These are phyloP conservation scores for Pentamera pediparva DNA, from an alignment of 53 echinoderm and acorn worm genomes.

Conservation along the genomic window DNA sequence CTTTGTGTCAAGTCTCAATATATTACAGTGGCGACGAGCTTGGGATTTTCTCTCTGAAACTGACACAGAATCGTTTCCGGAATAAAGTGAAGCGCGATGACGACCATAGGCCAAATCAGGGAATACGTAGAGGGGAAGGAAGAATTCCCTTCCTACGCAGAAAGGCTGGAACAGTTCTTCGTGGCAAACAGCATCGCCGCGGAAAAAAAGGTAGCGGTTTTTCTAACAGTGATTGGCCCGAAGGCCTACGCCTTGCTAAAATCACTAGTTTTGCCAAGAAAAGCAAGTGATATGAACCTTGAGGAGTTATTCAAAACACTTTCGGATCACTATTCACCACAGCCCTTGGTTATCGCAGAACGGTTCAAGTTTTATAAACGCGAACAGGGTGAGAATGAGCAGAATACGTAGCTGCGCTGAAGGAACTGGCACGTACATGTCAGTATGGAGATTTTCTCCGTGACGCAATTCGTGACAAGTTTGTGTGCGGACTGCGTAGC, in stretches of 20 bases:
- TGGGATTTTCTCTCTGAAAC: background rate
- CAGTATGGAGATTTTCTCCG: background rate
- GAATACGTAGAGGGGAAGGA: background rate
- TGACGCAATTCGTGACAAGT: background rate
- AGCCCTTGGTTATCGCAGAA: background rate
- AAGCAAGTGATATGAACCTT: background rate
- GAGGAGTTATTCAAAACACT: background rate
- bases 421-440: background rate
- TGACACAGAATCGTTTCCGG: background rate
- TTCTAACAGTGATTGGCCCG: background rate
- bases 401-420: background rate
- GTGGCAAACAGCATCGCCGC: background rate
- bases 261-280: background rate
- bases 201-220: background rate
- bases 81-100: background rate
- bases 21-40: background rate
- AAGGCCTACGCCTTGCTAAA: background rate
- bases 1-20: background rate
- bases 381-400: background rate
- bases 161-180: slow-evolving; percentile 1
- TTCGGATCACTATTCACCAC: background rate
- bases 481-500: background rate
- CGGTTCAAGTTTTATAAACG: slow-evolving; percentile 13
- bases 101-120: background rate
- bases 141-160: background rate